phyloP scores from a whole-genome alignment of 2,888 invertebrate species.

The Conus canariensis region DNA sequence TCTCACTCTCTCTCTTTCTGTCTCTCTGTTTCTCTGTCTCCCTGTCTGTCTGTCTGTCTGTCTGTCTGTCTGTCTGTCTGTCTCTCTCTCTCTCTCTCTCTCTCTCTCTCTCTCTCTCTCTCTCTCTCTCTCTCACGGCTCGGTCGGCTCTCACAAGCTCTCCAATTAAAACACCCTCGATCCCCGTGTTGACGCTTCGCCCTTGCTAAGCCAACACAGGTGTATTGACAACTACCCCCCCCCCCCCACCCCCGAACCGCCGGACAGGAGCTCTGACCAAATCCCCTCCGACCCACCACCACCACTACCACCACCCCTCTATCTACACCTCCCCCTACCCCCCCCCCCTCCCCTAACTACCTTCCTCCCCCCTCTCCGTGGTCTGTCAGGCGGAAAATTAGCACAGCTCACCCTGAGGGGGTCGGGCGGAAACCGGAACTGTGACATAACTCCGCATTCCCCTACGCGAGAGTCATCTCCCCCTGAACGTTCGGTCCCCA shows the following conservation, averaged over 20 bases:
- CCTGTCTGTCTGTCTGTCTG: neutral
- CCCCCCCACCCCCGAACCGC: neutral
- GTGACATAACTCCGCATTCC: constrained; percentile 8
- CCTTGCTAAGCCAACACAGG: neutral
- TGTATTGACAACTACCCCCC: neutral
- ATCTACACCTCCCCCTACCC: neutral
- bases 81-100: neutral
- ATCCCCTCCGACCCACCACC: neutral
- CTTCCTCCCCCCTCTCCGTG: neutral
- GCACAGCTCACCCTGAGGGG: neutral
- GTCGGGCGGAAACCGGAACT: neutral
- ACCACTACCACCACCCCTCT: neutral
- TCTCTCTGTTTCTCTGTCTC: constrained; percentile 1
- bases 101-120: neutral
- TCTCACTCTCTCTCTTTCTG: neutral
- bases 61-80: neutral
- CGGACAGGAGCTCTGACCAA: constrained; percentile 18
- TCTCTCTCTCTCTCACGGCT: neutral
- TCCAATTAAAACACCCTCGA: neutral
- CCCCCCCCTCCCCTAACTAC: neutral
- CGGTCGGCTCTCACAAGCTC: neutral
- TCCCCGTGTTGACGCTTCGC: constrained; percentile 5
- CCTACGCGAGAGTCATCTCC: neutral
- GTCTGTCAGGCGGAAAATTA: constrained; percentile 2
- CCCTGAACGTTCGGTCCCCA: neutral